Evolutionary conservation across 1,140 invertebrate species (phyloP).

Genomic region (Cherax destructor): DNA sequence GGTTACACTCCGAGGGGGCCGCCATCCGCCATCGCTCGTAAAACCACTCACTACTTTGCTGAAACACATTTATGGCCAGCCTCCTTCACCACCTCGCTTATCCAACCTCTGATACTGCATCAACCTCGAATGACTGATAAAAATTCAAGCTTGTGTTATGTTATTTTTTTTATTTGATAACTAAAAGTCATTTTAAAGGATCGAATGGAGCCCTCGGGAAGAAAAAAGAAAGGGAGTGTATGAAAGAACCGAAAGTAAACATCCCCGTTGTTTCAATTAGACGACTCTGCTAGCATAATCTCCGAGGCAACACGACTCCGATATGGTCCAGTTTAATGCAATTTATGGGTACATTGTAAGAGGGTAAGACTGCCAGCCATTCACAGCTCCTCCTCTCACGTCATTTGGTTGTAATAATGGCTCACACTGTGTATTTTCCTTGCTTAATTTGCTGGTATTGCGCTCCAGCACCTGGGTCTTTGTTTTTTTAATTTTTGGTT

Average conservation of each 20-base stretch:
- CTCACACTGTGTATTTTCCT: too few species aligned
- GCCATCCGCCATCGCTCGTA: slow-evolving; percentile 6
- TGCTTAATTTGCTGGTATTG: too few species aligned
- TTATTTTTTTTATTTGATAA: neutral
- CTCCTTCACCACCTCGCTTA: neutral
- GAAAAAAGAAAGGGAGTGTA: neutral
- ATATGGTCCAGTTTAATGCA: neutral
- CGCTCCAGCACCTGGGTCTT: too few species aligned
- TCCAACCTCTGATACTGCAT: neutral
- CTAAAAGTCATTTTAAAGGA: neutral
- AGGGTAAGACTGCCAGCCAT: neutral
- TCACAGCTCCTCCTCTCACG: neutral
- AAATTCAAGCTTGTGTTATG: neutral
- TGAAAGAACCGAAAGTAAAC: neutral
- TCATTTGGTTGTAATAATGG: too few species aligned
- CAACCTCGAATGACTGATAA: neutral
- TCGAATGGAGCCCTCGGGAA: too few species aligned
- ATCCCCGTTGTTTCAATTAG: neutral
- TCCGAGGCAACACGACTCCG: neutral
- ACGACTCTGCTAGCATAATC: neutral
- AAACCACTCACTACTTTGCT: slow-evolving; percentile 6
- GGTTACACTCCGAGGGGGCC: slow-evolving; percentile 9
- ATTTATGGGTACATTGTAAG: neutral
- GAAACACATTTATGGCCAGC: neutral
- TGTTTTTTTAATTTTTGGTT: too few species aligned